phyloP scores from a whole-genome alignment of 1,140 invertebrate species.

The Bombus vancouverensis region DNA sequence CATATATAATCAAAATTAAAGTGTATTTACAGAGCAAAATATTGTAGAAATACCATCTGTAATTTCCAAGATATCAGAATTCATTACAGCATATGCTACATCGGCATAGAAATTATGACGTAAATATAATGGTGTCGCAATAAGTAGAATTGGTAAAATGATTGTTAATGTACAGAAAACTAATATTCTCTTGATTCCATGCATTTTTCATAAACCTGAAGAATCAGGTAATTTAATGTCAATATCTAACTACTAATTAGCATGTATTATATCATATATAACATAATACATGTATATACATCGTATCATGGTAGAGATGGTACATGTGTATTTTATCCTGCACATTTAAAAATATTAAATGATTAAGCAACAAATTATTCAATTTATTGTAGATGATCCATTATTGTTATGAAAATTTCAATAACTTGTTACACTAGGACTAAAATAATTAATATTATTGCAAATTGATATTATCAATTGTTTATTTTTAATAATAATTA shows the following conservation, averaged over 20 bases:
- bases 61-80: slow-evolving; percentile 91
- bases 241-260: not conserved
- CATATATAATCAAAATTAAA: not conserved
- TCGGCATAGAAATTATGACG: slow-evolving; percentile 88
- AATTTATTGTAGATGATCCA: not conserved
- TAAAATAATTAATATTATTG: not conserved
- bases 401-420: not conserved
- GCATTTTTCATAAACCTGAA: slow-evolving; percentile 85
- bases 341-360: not conserved
- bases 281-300: not conserved
- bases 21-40: slow-evolving; percentile 85
- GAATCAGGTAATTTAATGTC: slow-evolving; percentile 5
- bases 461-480: not conserved
- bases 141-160: slow-evolving; percentile 87
- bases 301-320: not conserved
- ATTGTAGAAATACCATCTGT: slow-evolving; percentile 89
- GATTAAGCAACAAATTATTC: not conserved
- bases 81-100: slow-evolving; percentile 88
- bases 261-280: not conserved
- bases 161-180: slow-evolving; percentile 89
- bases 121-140: slow-evolving; percentile 89
- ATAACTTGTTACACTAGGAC: not conserved
- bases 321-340: not conserved
- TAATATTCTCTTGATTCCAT: slow-evolving; percentile 88
- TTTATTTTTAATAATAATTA: not conserved